phyloP scores from a whole-genome alignment of 2,797 vertebrate species.

The Danio tinwini region DNA sequence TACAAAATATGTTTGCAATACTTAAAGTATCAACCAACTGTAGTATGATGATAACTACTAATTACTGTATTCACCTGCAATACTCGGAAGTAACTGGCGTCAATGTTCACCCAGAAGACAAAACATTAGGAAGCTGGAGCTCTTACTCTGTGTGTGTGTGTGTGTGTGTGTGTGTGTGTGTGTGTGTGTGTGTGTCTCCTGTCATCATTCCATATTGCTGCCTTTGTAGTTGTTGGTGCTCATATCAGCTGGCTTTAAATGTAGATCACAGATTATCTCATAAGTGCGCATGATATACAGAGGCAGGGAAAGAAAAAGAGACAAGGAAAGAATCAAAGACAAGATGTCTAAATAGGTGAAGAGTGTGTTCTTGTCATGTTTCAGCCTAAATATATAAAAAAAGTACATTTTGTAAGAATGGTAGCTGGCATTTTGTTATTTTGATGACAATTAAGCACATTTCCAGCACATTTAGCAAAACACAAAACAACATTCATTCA shows the following conservation, averaged over 20 bases:
- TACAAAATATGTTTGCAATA: no score
- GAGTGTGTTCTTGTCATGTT: no score
- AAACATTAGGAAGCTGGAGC: slow-evolving; percentile 40
- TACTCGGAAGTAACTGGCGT: slow-evolving; percentile 37
- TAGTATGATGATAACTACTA: no score
- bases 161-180: slow-evolving; percentile 9
- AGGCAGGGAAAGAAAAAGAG: neutral
- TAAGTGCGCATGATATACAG: neutral
- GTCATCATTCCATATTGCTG: neutral
- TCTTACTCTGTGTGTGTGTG: neutral
- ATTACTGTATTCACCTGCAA: no score
- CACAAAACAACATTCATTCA: no score
- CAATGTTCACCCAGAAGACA: slow-evolving; percentile 13
- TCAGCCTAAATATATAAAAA: no score
- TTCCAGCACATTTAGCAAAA: no score
- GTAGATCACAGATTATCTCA: neutral
- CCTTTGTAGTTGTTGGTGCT: neutral
- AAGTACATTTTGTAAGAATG: no score
- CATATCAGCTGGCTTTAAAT: neutral
- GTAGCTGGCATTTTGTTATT: neutral
- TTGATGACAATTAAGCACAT: neutral
- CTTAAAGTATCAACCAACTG: no score
- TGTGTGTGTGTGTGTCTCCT: neutral
- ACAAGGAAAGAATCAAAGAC: no score
- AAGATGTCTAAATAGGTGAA: no score